Percentiles rank a stretch among this genome's conserved stretches.
Conservation (phyloP, 37 sponge, comb jelly and placozoan species). For the Axinella damicornis region DNA sequence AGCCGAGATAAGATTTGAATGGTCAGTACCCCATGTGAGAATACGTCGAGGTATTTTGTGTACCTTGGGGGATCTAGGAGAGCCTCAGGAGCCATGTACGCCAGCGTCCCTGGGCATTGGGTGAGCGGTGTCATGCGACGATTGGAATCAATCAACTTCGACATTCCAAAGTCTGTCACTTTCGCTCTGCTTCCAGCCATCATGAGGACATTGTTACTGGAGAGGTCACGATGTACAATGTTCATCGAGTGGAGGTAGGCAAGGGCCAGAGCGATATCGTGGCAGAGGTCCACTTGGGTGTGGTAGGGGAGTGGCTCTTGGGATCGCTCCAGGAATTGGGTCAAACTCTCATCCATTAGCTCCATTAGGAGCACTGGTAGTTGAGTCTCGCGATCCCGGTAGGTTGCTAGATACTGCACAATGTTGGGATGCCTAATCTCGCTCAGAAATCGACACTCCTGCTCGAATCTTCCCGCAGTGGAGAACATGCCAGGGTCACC, state of each 20-base stretch:
- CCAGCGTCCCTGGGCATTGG: constrained; percentile 7
- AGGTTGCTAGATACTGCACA: constrained; percentile 8
- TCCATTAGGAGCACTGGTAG: constrained; percentile 31
- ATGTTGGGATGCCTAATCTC: constrained; percentile 8
- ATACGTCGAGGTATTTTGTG: constrained; percentile 13
- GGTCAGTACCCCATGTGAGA: constrained; percentile 33
- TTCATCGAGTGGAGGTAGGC: constrained; percentile 34
- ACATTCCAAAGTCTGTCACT: constrained; percentile 55
- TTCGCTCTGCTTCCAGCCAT: constrained; percentile 22
- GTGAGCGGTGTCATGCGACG: not conserved
- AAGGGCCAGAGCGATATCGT: constrained; percentile 41
- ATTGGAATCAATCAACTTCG: not conserved
- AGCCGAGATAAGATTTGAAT: constrained; percentile 24
- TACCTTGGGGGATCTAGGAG: not conserved
- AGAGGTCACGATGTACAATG: constrained; percentile 45
- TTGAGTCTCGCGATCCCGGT: not conserved
- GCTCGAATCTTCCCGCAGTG: not conserved
- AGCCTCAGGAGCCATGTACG: constrained; percentile 55
- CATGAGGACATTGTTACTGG: constrained; percentile 60
- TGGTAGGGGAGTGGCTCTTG: constrained; percentile 8
- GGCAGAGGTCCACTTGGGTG: constrained; percentile 29
- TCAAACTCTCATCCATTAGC: constrained; percentile 54
- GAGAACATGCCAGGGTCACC: too few relatives aligned
- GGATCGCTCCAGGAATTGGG: constrained; percentile 17
- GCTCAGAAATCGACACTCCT: constrained; percentile 5